Evolutionary conservation across 2,113 vertebrate genomes (phyloP), one percentile per base, ranked within the genome.

Genomic region (Ornithorhynchus anatinus): DNA sequence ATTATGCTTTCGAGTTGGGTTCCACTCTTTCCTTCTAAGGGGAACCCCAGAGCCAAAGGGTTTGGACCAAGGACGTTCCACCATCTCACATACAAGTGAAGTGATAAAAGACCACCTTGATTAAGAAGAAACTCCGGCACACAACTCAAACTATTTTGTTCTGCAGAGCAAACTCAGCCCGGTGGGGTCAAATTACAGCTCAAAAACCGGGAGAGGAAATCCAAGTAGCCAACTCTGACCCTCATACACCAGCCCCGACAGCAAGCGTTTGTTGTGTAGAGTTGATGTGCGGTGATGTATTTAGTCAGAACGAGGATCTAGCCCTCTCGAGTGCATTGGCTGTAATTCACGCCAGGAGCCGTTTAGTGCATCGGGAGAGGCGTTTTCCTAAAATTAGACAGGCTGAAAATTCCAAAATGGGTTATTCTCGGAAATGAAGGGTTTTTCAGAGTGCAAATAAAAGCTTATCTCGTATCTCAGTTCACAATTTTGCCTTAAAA

Each of bases 371-470:
- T 56, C 47, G 29, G 25, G 40, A 40, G 23, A 53, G 52, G 62
- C 23, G 17, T 77, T 74, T 22, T 32, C 66, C n/a, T 66, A 75
- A 84, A 69, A 65, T 67, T 65, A 79, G 71, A 35, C 60, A 56
- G 44, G 43, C 25, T 27, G 43, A 47, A 69, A 72, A 50, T 51
- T 36, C 43, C 32, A 11, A 53, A 36, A 50, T 50, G 14, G 51
- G 15, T 59, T 74, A 42, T 33, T 70, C 70, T 67, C 23, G 10
- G 15, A 38, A 80, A 50, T 67, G n/a, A 31, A 53, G 67, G 27
- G 47, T 48, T 43, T 67, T 31, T 56, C 9, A 2, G 35, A 59
- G 9, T 51, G 42, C 44, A 50, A 51, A 8, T 38, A 23, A 67
- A 69, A 63, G 52, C 56, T 12, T 43, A 35, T 57, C 42, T 36